A percentile compares a stretch with the other conserved stretches of the same genome.
These are phyloP conservation scores for Eristalis arbustorum DNA, from an alignment of 2,888 invertebrate species.

Conservation along the genomic window DNA sequence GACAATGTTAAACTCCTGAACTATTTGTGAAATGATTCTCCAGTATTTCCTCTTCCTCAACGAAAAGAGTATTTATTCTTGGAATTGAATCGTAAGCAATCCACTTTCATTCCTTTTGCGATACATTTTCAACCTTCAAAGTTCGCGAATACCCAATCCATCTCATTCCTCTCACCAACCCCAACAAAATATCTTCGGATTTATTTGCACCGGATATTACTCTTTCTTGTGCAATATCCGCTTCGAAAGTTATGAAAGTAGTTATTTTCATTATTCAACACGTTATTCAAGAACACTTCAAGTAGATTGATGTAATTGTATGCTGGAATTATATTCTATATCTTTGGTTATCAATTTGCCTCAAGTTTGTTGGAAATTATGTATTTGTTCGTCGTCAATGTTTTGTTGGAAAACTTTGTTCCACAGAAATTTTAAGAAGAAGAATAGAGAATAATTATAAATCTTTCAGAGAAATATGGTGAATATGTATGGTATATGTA, in stretches of 20 bases:
- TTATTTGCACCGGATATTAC: not conserved
- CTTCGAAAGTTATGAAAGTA: not conserved
- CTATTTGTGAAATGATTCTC: too few relatives aligned
- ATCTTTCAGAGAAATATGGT: too few relatives aligned
- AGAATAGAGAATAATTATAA: too few relatives aligned
- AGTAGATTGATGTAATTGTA: not conserved
- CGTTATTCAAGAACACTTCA: not conserved
- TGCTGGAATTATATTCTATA: not conserved
- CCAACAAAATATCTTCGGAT: not conserved
- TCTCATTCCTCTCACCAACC: not conserved
- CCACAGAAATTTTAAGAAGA: too few relatives aligned
- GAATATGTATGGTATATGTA: too few relatives aligned
- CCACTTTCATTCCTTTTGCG: not conserved
- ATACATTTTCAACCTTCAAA: not conserved
- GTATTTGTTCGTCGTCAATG: not conserved
- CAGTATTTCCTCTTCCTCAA: not conserved
- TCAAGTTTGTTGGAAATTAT: not conserved
- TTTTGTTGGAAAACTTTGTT: too few relatives aligned
- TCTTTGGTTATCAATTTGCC: not conserved
- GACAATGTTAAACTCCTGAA: too few relatives aligned
- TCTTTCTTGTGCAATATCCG: not conserved
- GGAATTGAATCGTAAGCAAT: not conserved
- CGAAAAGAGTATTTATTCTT: not conserved
- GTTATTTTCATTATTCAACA: not conserved
- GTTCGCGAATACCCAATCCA: not conserved